Conservation (phyloP, 2,888 invertebrate species). For the Eupithecia inturbata region DNA sequence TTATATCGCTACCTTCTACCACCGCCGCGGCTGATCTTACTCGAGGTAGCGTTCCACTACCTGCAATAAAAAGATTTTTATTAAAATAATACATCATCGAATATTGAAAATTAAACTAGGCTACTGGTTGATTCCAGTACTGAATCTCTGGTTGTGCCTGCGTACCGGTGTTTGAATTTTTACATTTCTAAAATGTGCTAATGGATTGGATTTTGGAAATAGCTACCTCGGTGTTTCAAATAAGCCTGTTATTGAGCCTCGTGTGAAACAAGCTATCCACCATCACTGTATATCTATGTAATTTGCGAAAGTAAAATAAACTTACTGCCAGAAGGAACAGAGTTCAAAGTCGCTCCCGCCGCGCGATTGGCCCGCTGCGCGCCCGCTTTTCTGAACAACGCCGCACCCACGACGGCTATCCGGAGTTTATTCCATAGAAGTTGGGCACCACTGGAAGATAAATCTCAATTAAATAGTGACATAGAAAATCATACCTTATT, state of each 20-base stretch:
- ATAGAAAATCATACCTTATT: background rate
- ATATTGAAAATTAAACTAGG: background rate
- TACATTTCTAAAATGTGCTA: background rate
- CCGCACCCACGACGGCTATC: constrained; percentile 95
- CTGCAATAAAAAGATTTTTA: constrained; percentile 42
- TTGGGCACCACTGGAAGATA: constrained; percentile 87
- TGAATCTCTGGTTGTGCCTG: background rate
- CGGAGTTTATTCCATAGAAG: constrained; percentile 97
- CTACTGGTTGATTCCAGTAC: background rate
- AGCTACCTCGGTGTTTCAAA: background rate
- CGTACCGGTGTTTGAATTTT: background rate
- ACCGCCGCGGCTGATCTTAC: constrained; percentile 93
- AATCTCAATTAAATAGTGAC: background rate
- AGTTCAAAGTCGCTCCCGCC: constrained; percentile 53
- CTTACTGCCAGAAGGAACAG: constrained; percentile 58
- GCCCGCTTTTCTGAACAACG: constrained; percentile 93
- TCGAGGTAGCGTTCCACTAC: constrained; percentile 70
- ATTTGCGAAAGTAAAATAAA: too few relatives aligned
- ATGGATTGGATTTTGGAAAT: background rate
- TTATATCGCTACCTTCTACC: constrained; percentile 90
- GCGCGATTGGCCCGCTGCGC: constrained; percentile 71
- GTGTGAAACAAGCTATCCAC: too few relatives aligned
- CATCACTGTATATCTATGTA: background rate
- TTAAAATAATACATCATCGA: background rate
- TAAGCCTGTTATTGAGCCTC: background rate